Conservation (phyloP, 2,888 invertebrate species). For the Drosophila neonasuta region DNA sequence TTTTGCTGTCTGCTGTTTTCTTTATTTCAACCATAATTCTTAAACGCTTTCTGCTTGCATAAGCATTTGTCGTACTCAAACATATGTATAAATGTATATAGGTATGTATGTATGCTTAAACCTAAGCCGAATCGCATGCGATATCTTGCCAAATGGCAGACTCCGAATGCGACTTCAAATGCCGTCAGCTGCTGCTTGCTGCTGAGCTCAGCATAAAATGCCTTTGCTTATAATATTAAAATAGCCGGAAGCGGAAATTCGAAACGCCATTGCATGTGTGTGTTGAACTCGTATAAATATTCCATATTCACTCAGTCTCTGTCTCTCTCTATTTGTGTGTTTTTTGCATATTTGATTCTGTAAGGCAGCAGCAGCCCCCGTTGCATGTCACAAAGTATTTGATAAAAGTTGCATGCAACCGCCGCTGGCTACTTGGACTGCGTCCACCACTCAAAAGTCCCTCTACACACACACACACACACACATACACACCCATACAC, state of each 20-base stretch:
- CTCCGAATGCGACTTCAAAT: slow-evolving; percentile 6
- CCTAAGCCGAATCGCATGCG: slow-evolving; percentile 26
- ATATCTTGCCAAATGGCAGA: slow-evolving; percentile 50
- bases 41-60: slow-evolving; percentile 54
- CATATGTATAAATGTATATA: not conserved
- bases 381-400: slow-evolving; percentile 72
- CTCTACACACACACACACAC: slow-evolving; percentile 10
- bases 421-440: slow-evolving; percentile 52
- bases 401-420: slow-evolving; percentile 69
- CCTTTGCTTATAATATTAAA: slow-evolving; percentile 76
- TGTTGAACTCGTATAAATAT: slow-evolving; percentile 32
- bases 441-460: slow-evolving; percentile 31
- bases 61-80: slow-evolving; percentile 53
- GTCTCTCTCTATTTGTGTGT: not conserved
- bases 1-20: slow-evolving; percentile 9
- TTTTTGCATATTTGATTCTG: slow-evolving; percentile 66
- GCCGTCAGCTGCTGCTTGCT: slow-evolving; percentile 54
- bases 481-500: slow-evolving; percentile 1
- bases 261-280: slow-evolving; percentile 68
- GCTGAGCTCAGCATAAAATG: slow-evolving; percentile 71
- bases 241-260: slow-evolving; percentile 78
- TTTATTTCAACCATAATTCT: slow-evolving; percentile 48
- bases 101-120: not conserved
- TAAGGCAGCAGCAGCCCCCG: slow-evolving; percentile 7
- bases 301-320: not conserved